Evolutionary conservation across 2,888 invertebrate genomes (phyloP).

Genomic region (Lordiphosa fenestrarum): DNA sequence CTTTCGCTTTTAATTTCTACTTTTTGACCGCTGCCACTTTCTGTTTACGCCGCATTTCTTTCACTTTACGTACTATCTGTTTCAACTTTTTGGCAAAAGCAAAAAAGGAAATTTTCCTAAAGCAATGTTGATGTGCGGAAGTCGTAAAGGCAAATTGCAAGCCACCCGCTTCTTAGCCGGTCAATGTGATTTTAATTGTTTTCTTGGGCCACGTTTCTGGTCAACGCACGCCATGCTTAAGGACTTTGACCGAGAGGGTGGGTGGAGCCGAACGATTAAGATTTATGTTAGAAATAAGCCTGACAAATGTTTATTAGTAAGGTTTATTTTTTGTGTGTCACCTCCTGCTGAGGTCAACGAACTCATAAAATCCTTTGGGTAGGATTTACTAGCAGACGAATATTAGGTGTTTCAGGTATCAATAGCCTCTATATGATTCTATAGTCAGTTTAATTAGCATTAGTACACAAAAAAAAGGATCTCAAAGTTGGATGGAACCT

Average conservation of each 20-base stretch:
- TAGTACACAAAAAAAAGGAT: too few relatives aligned
- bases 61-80: conserved; percentile 70
- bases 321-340: conserved; percentile 25
- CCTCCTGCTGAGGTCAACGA: too few relatives aligned
- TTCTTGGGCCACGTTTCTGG: too few relatives aligned
- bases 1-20: conserved; percentile 50
- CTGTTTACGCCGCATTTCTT: conserved; percentile 72
- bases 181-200: conserved; percentile 9
- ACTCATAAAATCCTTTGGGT: too few relatives aligned
- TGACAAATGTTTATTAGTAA: conserved; percentile 57
- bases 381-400: too few relatives aligned
- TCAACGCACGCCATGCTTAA: too few relatives aligned
- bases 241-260: too few relatives aligned
- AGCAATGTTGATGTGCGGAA: conserved; percentile 61
- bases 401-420: too few relatives aligned
- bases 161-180: too few relatives aligned
- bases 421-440: too few relatives aligned
- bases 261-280: not conserved
- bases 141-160: conserved; percentile 68
- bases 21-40: conserved; percentile 45
- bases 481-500: too few relatives aligned
- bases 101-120: conserved; percentile 68
- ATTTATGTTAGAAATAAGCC: conserved; percentile 25
- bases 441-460: too few relatives aligned
- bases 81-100: conserved; percentile 41